Evolutionary conservation across 2,797 vertebrate species (phyloP), one percentile per base, ranked within the genome.

Genomic region (Triplophysa yarkandensis): DNA sequence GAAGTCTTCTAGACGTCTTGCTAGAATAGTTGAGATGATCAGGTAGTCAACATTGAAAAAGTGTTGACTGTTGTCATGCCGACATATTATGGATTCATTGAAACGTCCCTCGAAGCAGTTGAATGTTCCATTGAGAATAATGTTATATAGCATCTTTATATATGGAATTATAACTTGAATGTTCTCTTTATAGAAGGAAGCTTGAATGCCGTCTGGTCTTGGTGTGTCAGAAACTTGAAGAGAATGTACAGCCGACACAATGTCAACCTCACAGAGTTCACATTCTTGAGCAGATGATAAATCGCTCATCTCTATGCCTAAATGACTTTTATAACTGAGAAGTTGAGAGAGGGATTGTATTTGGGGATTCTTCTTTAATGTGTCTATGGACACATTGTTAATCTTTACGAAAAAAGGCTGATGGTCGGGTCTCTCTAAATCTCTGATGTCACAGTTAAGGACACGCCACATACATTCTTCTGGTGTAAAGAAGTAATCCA

Each of bases 221-320:
- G 11, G 72, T 23, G 63, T 74, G 14, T 74, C 72, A 34, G 72
- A 74, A 21, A 68, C 72, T 39, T 74, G 62, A 34, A 74, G 72
- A 34, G 72, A 67, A 0, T 74, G 9, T 25, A 74, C 17, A 13
- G 54, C 72, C 39, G 72, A 66, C 0, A 60, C 17, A 36, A 74
- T 60, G 4, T 74, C 72, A 39, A 67, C 28, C 41, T 48, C 54
- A 34, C 16, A 28, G 52, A 74, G 32, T 16, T 0, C 2, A 14
- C 4, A 34, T 5, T 48, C 41, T 67, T 66, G 1, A 19, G 1
- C 30, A 6, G 8, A 1, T 9, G 39, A 58, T 44, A 27, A 46
- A 4, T 30, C 63, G 0, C 4, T 25, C 4, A 58, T 39, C 1
- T 9, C 39, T 19, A 43, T 67, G 9, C 30, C 17, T 27, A 44